phyloP scores from a whole-genome alignment of 2,113 vertebrate species.

The Lepidothrix coronata region DNA sequence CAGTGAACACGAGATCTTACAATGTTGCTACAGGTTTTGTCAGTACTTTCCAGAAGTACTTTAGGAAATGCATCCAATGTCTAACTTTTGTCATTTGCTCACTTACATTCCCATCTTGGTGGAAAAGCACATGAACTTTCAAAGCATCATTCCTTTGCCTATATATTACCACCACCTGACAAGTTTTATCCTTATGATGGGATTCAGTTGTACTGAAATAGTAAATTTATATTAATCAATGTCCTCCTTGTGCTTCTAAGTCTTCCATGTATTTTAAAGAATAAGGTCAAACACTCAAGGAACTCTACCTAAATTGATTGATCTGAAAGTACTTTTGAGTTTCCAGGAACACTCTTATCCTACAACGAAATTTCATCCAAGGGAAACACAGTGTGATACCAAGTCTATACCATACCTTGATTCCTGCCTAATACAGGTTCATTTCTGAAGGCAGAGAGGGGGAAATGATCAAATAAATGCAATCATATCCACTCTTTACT shows the following conservation, averaged over 20 bases:
- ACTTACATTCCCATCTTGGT: background rate
- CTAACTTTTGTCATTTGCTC: background rate
- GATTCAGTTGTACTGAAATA: background rate
- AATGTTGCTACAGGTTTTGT: background rate
- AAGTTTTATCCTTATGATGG: background rate
- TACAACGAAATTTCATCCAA: background rate
- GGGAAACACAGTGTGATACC: background rate
- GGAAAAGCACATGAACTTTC: background rate
- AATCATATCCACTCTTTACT: background rate
- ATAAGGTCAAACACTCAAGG: background rate
- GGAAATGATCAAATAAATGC: background rate
- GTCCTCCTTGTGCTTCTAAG: background rate
- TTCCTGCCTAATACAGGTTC: background rate
- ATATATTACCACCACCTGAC: background rate
- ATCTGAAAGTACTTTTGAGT: background rate
- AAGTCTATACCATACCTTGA: background rate
- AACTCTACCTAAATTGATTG: background rate
- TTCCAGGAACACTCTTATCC: background rate
- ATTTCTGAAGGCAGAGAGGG: background rate
- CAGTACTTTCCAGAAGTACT: background rate
- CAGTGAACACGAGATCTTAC: background rate
- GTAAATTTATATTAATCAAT: background rate
- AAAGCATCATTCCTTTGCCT: background rate
- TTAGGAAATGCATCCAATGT: background rate
- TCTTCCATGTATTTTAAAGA: background rate